phyloP scores from a whole-genome alignment of 2,113 vertebrate genomes.

The Callipepla californica region DNA sequence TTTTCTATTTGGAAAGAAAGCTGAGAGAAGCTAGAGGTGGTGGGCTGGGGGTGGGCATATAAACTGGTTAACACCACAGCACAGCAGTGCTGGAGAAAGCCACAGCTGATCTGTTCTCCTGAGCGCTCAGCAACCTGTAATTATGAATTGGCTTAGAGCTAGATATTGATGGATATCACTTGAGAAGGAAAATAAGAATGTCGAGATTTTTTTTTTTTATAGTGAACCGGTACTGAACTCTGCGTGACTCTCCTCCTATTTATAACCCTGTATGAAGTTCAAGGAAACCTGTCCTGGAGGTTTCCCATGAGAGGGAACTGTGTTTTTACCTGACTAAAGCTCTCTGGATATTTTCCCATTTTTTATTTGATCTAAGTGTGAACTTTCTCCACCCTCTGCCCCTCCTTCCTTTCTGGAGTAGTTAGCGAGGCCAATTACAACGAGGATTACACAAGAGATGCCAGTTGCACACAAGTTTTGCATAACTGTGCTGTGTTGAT shows the following conservation, averaged over 20 bases:
- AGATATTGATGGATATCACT: constrained; percentile 54
- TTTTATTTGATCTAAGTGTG: constrained; percentile 77
- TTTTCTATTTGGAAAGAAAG: constrained; percentile 32
- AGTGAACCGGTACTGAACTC: constrained; percentile 50
- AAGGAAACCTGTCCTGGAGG: constrained; percentile 68
- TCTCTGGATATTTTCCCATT: constrained; percentile 70
- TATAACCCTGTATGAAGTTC: constrained; percentile 51
- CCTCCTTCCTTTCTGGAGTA: constrained; percentile 71
- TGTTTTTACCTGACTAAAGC: constrained; percentile 72
- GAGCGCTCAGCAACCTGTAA: constrained; percentile 47
- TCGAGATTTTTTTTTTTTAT: neutral
- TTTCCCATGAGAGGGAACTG: constrained; percentile 63
- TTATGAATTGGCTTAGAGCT: constrained; percentile 44
- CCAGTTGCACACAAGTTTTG: constrained; percentile 75
- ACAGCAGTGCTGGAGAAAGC: constrained; percentile 4
- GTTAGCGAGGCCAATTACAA: constrained; percentile 58
- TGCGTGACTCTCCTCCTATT: constrained; percentile 51
- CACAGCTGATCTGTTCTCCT: neutral
- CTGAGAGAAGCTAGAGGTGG: neutral
- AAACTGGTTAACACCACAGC: neutral
- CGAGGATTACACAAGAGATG: constrained; percentile 73
- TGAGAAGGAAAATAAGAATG: constrained; percentile 55
- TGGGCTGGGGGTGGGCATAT: neutral
- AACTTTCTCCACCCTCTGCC: constrained; percentile 67
- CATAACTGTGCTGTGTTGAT: constrained; percentile 69